Percentiles rank a stretch among this genome's conserved stretches.
Conservation (phyloP, 2,113 vertebrate genomes). For the Rhinolophus sinicus region DNA sequence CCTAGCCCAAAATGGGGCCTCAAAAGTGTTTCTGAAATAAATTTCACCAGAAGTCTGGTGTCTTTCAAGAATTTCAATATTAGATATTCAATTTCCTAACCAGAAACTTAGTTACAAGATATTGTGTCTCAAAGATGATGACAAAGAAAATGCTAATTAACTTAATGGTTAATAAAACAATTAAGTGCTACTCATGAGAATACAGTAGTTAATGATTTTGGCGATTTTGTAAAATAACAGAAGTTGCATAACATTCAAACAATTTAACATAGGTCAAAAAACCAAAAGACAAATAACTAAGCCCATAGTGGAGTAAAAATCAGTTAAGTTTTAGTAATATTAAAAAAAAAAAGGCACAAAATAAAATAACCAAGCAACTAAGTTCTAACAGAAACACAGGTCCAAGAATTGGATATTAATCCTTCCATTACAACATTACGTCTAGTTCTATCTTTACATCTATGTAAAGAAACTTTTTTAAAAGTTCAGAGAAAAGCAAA, state of each 20-base stretch:
- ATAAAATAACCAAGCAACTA: background rate
- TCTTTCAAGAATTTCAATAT: background rate
- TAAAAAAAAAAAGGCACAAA: constrained; percentile 15
- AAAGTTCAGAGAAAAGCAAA: constrained; percentile 5
- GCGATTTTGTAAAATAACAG: background rate
- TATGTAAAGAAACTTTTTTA: background rate
- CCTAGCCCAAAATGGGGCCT: background rate
- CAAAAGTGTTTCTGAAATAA: background rate
- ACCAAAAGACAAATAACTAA: background rate
- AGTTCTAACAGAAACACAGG: background rate
- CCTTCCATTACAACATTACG: background rate
- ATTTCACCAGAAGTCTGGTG: background rate
- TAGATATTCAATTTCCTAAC: background rate
- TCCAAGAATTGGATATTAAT: background rate
- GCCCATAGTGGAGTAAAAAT: background rate
- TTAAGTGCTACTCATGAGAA: background rate
- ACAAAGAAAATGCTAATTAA: background rate
- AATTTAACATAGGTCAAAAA: background rate
- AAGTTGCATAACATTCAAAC: background rate
- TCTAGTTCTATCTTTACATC: background rate
- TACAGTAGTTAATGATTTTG: background rate
- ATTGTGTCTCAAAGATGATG: background rate
- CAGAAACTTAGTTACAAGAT: background rate
- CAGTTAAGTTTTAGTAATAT: background rate
- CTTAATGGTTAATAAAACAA: background rate